Evolutionary conservation across 2,888 invertebrate genomes (phyloP).

Genomic region (Ephialtes manifestator): DNA sequence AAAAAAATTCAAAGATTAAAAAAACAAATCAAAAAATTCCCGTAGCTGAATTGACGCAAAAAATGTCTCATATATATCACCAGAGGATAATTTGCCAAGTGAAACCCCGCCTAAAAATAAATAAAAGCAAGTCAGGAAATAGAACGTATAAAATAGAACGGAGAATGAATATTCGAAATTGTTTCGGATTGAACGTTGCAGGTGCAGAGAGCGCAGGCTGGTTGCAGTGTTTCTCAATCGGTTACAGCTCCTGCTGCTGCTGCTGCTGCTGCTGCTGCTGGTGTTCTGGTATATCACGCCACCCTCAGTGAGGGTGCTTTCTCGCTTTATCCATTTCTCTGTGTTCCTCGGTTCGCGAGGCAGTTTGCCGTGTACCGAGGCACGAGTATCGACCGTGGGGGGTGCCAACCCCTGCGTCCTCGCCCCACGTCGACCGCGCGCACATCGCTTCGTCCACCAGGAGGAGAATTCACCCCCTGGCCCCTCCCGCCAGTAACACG

Average conservation of each 20-base stretch:
- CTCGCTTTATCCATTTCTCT: conserved; percentile 14
- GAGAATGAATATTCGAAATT: conserved; percentile 22
- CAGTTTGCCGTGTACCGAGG: conserved; percentile 63
- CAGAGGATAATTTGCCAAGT: neutral
- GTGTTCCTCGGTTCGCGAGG: conserved; percentile 49
- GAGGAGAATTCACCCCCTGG: neutral
- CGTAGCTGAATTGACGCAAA: too few relatives aligned
- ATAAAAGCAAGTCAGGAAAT: neutral
- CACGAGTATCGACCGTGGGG: conserved; percentile 75
- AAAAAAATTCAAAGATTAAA: too few relatives aligned
- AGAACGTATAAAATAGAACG: neutral
- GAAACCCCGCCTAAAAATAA: neutral
- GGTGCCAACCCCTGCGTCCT: conserved; percentile 58
- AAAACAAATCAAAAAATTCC: too few relatives aligned
- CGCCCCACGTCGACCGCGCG: conserved; percentile 56
- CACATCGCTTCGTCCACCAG: conserved; percentile 29
- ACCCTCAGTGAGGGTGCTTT: conserved; percentile 15
- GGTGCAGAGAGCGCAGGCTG: conserved; percentile 31
- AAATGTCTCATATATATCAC: too few relatives aligned
- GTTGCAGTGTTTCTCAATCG: conserved; percentile 60
- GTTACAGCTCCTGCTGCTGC: neutral
- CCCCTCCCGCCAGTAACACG: conserved; percentile 23
- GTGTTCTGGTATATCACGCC: conserved; percentile 3
- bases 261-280: neutral
- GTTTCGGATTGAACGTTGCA: conserved; percentile 41